Evolutionary conservation across 2,888 invertebrate species (phyloP).

Genomic region (Orthonevra nobilis): DNA sequence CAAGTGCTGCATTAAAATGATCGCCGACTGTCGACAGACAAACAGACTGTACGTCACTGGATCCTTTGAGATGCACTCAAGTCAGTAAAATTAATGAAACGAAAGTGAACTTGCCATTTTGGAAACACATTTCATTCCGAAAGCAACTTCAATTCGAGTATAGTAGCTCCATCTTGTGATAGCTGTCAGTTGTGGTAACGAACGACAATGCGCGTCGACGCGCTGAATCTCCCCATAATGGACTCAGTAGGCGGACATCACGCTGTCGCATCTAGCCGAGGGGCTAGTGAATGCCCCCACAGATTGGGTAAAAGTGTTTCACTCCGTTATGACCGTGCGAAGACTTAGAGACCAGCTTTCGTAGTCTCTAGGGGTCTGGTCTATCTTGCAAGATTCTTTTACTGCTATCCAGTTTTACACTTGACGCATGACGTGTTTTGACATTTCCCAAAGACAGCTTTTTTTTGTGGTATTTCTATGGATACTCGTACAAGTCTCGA

Average conservation of each 20-base stretch:
- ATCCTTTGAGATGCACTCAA: slow-evolving; percentile 19
- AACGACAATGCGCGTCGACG: slow-evolving; percentile 58
- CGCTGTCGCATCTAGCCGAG: neutral
- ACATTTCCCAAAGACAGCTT: slow-evolving; percentile 4
- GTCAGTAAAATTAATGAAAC: slow-evolving; percentile 52
- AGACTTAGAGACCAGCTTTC: slow-evolving; percentile 32
- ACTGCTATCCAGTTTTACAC: no score
- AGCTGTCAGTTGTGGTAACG: slow-evolving; percentile 57
- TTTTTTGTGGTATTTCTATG: slow-evolving; percentile 27
- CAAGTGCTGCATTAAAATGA: slow-evolving; percentile 65
- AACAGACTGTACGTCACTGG: neutral
- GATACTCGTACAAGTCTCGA: slow-evolving; percentile 8
- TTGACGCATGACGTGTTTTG: slow-evolving; percentile 48
- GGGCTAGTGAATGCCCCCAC: slow-evolving; percentile 14
- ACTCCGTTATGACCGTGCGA: slow-evolving; percentile 49
- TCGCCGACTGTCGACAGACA: slow-evolving; percentile 47
- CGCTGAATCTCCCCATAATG: slow-evolving; percentile 35
- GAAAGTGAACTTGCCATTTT: slow-evolving; percentile 64
- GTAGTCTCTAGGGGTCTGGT: slow-evolving; percentile 20
- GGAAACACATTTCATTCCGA: slow-evolving; percentile 4
- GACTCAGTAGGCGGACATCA: slow-evolving; percentile 59
- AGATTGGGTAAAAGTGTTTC: slow-evolving; percentile 46
- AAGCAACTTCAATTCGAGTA: neutral
- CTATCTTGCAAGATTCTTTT: no score
- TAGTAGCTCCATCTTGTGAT: slow-evolving; percentile 52